phyloP scores from a whole-genome alignment of 2,113 vertebrate genomes.

The Numida meleagris region DNA sequence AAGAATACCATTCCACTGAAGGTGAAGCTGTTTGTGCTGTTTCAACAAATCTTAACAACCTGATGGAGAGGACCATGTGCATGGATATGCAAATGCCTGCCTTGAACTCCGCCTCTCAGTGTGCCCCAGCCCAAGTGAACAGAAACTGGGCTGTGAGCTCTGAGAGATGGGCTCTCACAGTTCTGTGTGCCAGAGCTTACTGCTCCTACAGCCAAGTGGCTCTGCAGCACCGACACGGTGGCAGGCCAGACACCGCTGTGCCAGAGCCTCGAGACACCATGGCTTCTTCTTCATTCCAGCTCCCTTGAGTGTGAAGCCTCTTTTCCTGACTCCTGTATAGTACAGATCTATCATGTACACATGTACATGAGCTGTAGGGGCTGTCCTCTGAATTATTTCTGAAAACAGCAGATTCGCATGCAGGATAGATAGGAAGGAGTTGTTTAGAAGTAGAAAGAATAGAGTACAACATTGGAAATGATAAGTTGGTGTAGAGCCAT shows the following conservation, averaged over 20 bases:
- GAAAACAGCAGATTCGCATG: background rate
- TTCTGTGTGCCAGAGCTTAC: background rate
- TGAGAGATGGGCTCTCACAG: background rate
- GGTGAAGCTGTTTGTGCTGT: background rate
- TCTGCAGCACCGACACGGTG: background rate
- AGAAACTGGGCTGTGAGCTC: background rate
- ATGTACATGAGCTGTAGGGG: background rate
- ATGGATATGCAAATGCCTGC: background rate
- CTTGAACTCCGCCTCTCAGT: background rate
- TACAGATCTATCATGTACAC: background rate
- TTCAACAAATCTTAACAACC: background rate
- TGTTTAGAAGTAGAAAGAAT: background rate
- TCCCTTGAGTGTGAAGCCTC: background rate
- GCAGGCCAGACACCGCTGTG: fast-evolving
- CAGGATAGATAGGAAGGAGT: background rate
- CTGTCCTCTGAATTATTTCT: background rate
- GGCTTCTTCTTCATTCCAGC: background rate
- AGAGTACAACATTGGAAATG: background rate
- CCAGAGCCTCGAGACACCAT: fast-evolving
- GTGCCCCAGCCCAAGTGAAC: background rate
- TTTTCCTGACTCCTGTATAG: background rate
- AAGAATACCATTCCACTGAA: background rate
- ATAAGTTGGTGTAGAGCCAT: background rate
- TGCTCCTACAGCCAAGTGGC: background rate
- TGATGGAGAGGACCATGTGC: background rate